phyloP scores from a whole-genome alignment of 2,888 invertebrate genomes.

The Tachina grossa region DNA sequence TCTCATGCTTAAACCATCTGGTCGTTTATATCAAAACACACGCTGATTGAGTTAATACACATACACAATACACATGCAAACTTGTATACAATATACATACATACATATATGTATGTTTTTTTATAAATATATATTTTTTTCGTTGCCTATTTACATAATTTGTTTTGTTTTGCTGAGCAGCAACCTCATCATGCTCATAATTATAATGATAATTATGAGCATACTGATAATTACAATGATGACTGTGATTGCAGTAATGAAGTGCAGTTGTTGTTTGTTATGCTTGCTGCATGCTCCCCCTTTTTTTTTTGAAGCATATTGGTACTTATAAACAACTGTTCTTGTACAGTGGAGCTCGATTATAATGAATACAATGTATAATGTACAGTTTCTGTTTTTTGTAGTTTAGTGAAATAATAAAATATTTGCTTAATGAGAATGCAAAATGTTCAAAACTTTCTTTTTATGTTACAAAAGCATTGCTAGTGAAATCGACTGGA shows the following conservation, averaged over 20 bases:
- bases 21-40: conserved; percentile 66
- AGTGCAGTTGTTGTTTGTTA: conserved; percentile 45
- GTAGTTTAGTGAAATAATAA: no score
- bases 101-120: no score
- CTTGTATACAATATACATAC: no score
- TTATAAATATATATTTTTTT: conserved; percentile 11
- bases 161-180: conserved; percentile 29
- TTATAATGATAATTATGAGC: conserved; percentile 42
- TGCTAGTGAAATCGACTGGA: no score
- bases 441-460: no score
- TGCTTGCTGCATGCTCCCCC: conserved; percentile 42
- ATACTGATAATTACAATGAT: conserved; percentile 36
- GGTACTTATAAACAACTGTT: background rate
- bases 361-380: no score
- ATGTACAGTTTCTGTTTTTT: no score
- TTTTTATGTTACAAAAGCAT: no score
- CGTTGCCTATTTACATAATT: conserved; percentile 35
- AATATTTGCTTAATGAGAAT: no score
- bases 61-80: no score
- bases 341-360: background rate
- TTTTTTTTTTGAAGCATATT: conserved; percentile 31
- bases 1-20: conserved; percentile 65
- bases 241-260: conserved; percentile 36
- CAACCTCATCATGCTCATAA: conserved; percentile 37
- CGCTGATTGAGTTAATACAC: conserved; percentile 25